A percentile compares a stretch with the other conserved stretches of the same genome.
These are phyloP conservation scores for Ophiodon elongatus DNA, from an alignment of 2,113 vertebrate genomes.

Conservation along the genomic window DNA sequence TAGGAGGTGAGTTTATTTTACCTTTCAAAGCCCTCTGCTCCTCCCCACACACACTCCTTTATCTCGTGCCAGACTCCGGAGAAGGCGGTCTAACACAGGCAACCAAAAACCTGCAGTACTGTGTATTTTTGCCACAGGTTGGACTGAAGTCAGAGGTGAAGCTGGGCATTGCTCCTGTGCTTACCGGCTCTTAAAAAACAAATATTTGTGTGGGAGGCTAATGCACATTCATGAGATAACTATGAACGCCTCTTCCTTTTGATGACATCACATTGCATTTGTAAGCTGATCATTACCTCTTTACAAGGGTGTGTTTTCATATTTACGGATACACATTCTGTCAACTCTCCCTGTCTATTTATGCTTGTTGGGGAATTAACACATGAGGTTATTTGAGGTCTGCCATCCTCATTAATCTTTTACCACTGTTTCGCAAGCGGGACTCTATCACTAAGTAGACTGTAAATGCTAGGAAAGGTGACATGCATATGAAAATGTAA, in stretches of 20 bases:
- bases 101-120: constrained; percentile 67
- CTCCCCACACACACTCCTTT: constrained; percentile 50
- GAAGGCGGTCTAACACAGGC: constrained; percentile 65
- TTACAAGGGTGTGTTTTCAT: constrained; percentile 45
- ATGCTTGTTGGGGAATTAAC: constrained; percentile 44
- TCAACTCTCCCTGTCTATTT: constrained; percentile 66
- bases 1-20: constrained; percentile 71
- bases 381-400: constrained; percentile 57
- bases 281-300: constrained; percentile 10
- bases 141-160: constrained; percentile 56
- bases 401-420: constrained; percentile 28
- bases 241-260: constrained; percentile 32
- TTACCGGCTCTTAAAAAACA: constrained; percentile 53
- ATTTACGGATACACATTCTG: constrained; percentile 56
- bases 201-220: constrained; percentile 13
- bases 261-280: constrained; percentile 15
- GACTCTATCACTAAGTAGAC: background rate
- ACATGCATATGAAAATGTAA: background rate
- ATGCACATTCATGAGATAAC: constrained; percentile 21
- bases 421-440: background rate
- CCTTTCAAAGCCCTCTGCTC: constrained; percentile 59
- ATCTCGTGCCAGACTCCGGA: constrained; percentile 56
- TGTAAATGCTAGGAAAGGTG: background rate
- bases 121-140: constrained; percentile 60
- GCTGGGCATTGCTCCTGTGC: constrained; percentile 48